These are phyloP conservation scores for Pipistrellus kuhlii DNA, from an alignment of 2,797 vertebrate genomes.

Conservation along the genomic window DNA sequence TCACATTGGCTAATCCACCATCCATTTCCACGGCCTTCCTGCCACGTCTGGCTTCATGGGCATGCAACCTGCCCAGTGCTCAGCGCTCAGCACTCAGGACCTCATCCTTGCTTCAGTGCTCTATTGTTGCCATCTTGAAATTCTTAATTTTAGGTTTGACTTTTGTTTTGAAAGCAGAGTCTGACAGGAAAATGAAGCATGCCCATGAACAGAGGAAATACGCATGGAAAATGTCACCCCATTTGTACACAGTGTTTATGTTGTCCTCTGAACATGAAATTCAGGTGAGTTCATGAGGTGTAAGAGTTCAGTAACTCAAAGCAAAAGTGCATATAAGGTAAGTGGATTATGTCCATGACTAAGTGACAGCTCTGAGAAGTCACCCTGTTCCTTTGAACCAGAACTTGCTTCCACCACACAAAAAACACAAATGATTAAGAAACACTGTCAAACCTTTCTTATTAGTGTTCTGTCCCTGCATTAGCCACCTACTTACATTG, in stretches of 20 bases:
- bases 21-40: background rate
- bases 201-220: background rate
- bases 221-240: background rate
- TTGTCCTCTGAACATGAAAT: background rate
- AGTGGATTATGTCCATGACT: background rate
- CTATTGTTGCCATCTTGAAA: background rate
- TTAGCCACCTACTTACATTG: background rate
- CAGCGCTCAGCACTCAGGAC: background rate
- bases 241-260: background rate
- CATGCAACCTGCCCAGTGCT: rapidly evolving
- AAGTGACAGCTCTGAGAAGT: background rate
- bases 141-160: background rate
- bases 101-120: background rate
- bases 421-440: background rate
- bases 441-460: background rate
- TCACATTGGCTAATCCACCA: background rate
- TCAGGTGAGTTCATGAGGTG: too few species aligned
- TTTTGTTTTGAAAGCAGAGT: background rate
- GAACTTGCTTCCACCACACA: background rate
- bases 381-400: background rate
- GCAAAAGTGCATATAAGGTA: background rate
- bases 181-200: background rate
- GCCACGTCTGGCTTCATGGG: background rate
- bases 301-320: background rate
- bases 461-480: background rate